Conservation (phyloP, 2,888 invertebrate species). For the Drosophila picticornis region DNA sequence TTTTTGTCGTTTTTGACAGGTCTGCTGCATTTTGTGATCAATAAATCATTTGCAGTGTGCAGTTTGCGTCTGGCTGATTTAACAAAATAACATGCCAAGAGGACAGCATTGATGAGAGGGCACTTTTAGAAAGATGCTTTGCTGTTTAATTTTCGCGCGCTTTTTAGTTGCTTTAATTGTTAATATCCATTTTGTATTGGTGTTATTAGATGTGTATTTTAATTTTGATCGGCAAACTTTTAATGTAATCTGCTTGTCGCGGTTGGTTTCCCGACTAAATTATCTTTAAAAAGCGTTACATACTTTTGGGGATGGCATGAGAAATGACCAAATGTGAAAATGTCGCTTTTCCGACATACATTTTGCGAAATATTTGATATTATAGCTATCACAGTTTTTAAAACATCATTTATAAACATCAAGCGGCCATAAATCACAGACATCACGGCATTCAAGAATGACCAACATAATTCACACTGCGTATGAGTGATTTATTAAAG, state of each 20-base stretch:
- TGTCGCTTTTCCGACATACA: neutral
- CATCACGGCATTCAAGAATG: constrained; percentile 14
- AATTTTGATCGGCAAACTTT: neutral
- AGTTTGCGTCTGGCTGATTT: constrained; percentile 31
- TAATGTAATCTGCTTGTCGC: neutral
- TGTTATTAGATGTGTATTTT: neutral
- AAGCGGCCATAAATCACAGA: constrained; percentile 33
- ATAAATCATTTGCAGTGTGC: constrained; percentile 59
- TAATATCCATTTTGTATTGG: neutral
- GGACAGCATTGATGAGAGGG: neutral
- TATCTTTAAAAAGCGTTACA: constrained; percentile 15
- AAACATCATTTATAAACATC: constrained; percentile 18
- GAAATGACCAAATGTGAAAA: neutral
- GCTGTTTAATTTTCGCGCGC: constrained; percentile 9
- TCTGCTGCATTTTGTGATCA: constrained; percentile 29
- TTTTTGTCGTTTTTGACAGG: constrained; percentile 19
- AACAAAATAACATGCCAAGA: constrained; percentile 4
- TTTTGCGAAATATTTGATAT: neutral
- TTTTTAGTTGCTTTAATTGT: constrained; percentile 11
- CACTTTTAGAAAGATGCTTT: neutral
- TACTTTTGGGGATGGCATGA: constrained; percentile 51
- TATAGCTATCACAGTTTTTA: neutral
- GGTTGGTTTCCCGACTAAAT: constrained; percentile 42
- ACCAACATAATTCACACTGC: constrained; percentile 48
- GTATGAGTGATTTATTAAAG: constrained; percentile 75